A percentile compares a stretch with the other conserved stretches of the same genome.
Conservation (phyloP, 2,888 invertebrate genomes). For the Xylota segnis region DNA sequence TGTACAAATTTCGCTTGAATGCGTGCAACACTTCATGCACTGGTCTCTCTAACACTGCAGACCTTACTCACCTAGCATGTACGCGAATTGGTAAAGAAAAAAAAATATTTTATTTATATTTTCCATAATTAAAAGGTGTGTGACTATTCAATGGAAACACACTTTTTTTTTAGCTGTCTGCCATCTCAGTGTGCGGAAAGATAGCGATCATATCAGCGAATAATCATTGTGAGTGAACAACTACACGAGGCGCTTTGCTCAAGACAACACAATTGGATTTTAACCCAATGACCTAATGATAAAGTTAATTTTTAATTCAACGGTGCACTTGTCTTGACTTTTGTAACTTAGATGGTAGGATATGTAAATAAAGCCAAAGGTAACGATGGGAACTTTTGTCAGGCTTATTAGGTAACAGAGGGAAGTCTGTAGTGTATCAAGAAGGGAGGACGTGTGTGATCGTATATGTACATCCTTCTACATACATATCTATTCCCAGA, state of each 20-base stretch:
- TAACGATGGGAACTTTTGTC: not conserved
- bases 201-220: constrained; percentile 39
- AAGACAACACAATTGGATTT: constrained; percentile 55
- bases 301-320: constrained; percentile 32
- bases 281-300: constrained; percentile 56
- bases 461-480: no score
- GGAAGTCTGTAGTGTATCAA: no score
- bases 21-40: constrained; percentile 58
- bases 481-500: no score
- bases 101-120: constrained; percentile 35
- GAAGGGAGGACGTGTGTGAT: no score
- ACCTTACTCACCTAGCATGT: constrained; percentile 61
- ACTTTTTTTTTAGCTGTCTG: not conserved
- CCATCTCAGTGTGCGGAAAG: constrained; percentile 23
- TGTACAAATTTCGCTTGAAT: constrained; percentile 48
- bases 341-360: not conserved
- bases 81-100: not conserved
- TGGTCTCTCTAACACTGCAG: constrained; percentile 32
- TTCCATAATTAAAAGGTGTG: constrained; percentile 69
- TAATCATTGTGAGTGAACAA: constrained; percentile 10
- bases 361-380: not conserved
- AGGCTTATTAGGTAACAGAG: not conserved
- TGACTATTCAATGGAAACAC: constrained; percentile 44
- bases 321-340: constrained; percentile 45
- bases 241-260: constrained; percentile 30